These are phyloP conservation scores for Lonchura striata DNA, from an alignment of 2,113 vertebrate genomes.

Conservation along the genomic window DNA sequence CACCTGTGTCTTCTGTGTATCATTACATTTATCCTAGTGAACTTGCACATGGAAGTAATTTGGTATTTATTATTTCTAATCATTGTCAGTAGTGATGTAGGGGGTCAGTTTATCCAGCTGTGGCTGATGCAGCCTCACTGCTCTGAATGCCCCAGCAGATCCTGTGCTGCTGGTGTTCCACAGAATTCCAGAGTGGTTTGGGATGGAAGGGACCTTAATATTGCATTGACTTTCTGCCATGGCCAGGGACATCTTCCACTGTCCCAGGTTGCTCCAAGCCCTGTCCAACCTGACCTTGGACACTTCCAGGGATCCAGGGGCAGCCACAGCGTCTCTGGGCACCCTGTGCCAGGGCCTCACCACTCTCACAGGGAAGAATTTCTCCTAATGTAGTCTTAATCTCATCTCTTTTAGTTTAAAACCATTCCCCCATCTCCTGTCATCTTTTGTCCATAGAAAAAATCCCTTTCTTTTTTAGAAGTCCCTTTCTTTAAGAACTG, in stretches of 20 bases:
- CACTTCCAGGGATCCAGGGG: background rate
- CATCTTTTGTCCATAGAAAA: background rate
- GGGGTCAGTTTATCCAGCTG: background rate
- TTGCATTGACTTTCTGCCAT: background rate
- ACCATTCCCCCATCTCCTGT: background rate
- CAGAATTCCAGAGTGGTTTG: background rate
- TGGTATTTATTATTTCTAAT: background rate
- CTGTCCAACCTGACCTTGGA: fast-evolving
- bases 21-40: background rate
- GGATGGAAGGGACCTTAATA: background rate
- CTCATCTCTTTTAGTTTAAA: background rate
- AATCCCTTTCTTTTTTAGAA: background rate
- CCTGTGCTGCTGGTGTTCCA: background rate
- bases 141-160: background rate
- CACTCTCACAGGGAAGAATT: background rate
- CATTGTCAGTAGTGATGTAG: background rate
- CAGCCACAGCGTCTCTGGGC: background rate
- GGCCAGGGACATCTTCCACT: background rate
- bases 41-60: background rate
- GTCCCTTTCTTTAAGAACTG: background rate
- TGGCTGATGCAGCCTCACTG: background rate
- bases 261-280: fast-evolving
- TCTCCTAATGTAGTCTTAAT: background rate
- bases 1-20: background rate
- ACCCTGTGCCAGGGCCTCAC: fast-evolving